Evolutionary conservation across 2,888 invertebrate species (phyloP), one percentile per base, ranked within the genome.

Genomic region (Chorisops tibialis): DNA sequence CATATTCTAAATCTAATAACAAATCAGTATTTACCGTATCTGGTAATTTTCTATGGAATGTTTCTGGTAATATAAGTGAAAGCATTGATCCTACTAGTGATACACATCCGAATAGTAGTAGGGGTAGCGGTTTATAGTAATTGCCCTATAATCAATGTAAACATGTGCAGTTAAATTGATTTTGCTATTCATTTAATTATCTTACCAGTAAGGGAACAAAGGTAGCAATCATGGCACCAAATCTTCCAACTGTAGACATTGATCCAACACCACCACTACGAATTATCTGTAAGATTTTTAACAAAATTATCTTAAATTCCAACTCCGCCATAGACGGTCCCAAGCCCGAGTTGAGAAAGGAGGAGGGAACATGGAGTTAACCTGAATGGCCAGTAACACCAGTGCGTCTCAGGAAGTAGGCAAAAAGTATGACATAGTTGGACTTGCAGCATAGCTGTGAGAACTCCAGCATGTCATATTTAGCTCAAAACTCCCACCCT

Each of bases 211-310:
- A 73, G 0, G 84, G 83, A 7, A 84, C 82, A 73, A 85, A 85
- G 1, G 85, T 85, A 3, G 85, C 84, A 50, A 85, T 66, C 73
- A 85, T 80, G 0, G 85, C 84, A n/a, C 85, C 85, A 54, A 83
- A 73, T 45, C 85, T 74, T 0, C 83, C 83, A 62, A 82, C 77
- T 1, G 83, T 85, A 1, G 85, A 85, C 69, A 83, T 81, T 2
- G 81, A 77, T 1, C 85, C 85, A 16, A 85, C 82, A 1, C 84
- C 84, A 9, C 82, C 83, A 69, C 83, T 84, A 56, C 84, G 75
- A 63, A 84, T 79, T 9, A 78, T 69, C 77, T 77, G 19, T 1
- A 63, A 66, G 35, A 35, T 11, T 52, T 45, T 45, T 14, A 1
- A 45, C 9, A 45, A 39, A 39, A 39, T 35, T 35, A 9, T 9